Conservation (phyloP, 2,797 vertebrate species). For the Sebastes umbrosus region DNA sequence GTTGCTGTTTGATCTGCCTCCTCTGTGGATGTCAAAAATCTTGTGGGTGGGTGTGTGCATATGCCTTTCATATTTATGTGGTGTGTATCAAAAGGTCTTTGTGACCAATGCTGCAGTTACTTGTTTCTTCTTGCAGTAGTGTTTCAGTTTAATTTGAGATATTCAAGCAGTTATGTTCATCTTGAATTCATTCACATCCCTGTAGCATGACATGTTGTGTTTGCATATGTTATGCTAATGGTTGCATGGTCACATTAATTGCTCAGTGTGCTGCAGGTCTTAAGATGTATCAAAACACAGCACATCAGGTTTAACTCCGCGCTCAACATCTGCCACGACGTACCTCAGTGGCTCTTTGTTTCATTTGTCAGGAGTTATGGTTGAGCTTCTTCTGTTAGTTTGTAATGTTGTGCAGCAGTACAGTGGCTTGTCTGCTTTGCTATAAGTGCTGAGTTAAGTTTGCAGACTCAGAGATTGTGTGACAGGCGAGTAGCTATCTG, state of each 20-base stretch:
- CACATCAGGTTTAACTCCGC: background rate
- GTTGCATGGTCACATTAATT: background rate
- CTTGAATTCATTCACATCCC: conserved; percentile 1
- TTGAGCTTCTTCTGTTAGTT: background rate
- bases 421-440: background rate
- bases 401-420: background rate
- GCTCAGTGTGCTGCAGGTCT: background rate
- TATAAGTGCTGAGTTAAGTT: background rate
- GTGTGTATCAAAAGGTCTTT: conserved; percentile 16
- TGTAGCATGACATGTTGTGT: background rate
- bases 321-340: background rate
- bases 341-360: background rate
- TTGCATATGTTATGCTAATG: background rate
- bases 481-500: background rate
- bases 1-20: conserved; percentile 47
- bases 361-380: background rate
- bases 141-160: conserved; percentile 17
- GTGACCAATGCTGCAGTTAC: conserved; percentile 40
- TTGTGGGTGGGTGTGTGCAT: conserved; percentile 3
- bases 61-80: conserved; percentile 1
- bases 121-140: conserved; percentile 21
- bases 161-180: conserved; percentile 3
- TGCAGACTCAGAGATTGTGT: conserved; percentile 20
- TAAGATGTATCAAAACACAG: conserved; percentile 2
- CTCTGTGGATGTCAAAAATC: conserved; percentile 23